Percentiles rank a stretch among this genome's conserved stretches.
phyloP scores from a whole-genome alignment of 2,888 invertebrate genomes.

The Oeneis ivallda region DNA sequence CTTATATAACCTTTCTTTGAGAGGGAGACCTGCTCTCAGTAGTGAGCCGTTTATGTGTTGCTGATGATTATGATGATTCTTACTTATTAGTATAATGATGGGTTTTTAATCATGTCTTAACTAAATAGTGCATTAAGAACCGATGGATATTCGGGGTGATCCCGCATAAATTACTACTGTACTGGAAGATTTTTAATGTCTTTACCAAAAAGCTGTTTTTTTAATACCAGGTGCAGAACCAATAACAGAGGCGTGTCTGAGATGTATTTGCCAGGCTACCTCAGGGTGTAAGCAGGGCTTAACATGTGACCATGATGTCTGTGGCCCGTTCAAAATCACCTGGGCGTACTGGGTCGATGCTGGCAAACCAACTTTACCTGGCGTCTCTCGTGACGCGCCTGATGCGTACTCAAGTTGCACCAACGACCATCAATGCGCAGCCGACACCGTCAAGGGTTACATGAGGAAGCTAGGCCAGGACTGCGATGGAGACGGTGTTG shows the following conservation, averaged over 20 bases:
- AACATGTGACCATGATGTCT: background rate
- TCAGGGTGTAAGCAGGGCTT: background rate
- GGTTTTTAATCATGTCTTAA: background rate
- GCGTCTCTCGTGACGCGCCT: background rate
- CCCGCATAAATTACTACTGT: no score
- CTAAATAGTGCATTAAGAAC: background rate
- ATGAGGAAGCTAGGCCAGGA: conserved; percentile 91
- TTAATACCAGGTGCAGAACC: background rate
- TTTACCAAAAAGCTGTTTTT: background rate
- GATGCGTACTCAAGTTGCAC: conserved; percentile 86
- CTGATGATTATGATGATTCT: no score
- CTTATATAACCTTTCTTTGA: no score
- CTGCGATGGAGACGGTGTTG: conserved; percentile 88
- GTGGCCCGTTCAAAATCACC: background rate
- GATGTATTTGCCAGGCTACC: conserved; percentile 1
- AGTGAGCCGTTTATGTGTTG: no score
- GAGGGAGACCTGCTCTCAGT: no score
- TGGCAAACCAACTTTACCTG: background rate
- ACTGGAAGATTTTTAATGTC: no score
- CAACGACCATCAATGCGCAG: conserved; percentile 89
- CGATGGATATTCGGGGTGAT: background rate
- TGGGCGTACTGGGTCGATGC: background rate
- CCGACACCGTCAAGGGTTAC: conserved; percentile 89
- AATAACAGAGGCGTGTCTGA: background rate
- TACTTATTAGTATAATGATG: background rate